Evolutionary conservation across 2,797 vertebrate species (phyloP).

Genomic region (Bradypodion pumilum): DNA sequence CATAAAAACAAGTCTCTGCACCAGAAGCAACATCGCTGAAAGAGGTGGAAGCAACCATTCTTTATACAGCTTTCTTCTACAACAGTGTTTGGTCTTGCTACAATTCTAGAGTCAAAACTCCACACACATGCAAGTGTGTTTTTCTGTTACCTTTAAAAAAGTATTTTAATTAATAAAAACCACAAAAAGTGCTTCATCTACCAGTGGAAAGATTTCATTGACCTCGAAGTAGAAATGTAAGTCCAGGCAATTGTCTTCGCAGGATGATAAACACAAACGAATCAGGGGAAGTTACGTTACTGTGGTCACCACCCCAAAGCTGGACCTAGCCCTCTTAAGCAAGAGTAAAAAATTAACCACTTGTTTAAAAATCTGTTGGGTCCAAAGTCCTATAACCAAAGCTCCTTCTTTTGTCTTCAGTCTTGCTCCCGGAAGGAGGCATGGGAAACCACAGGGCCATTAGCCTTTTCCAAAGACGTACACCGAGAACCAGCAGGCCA

Average conservation of each 20-base stretch:
- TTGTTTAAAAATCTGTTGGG: not conserved
- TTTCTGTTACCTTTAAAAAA: constrained; percentile 47
- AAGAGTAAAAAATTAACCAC: not conserved
- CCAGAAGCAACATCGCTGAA: not conserved
- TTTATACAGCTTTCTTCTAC: not conserved
- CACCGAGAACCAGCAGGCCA: not conserved
- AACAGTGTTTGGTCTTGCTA: not conserved
- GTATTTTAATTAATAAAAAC: constrained; percentile 36
- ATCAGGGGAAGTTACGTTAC: not conserved
- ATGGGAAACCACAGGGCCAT: not conserved
- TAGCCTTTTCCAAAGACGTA: not conserved
- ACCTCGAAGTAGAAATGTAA: not conserved
- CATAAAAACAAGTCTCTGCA: not conserved
- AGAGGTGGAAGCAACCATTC: not conserved
- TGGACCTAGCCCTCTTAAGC: too few species aligned
- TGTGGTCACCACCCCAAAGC: not conserved
- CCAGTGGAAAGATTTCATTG: not conserved
- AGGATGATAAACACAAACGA: not conserved
- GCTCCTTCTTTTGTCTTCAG: not conserved
- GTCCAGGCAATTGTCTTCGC: not conserved
- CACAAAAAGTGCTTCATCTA: not conserved
- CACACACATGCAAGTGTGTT: constrained; percentile 19
- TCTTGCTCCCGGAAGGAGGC: not conserved
- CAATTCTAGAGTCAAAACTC: not conserved
- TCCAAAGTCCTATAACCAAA: not conserved